Conservation (phyloP, 2,888 invertebrate species). For the Hyalella azteca region DNA sequence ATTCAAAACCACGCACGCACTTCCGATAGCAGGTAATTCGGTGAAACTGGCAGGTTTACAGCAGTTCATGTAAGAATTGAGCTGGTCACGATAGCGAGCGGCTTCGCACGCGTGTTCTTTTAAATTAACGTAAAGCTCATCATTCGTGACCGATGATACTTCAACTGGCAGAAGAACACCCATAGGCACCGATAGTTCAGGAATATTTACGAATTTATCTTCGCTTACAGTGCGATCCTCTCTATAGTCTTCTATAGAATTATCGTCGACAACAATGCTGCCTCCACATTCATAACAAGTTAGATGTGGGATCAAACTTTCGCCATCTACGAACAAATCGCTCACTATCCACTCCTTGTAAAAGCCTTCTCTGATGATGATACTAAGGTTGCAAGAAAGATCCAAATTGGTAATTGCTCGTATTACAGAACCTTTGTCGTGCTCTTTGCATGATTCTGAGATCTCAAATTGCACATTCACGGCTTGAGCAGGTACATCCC, state of each 20-base stretch:
- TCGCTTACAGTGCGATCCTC: neutral
- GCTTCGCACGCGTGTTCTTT: neutral
- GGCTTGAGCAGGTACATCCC: conserved; percentile 17
- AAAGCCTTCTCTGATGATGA: neutral
- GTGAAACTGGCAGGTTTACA: neutral
- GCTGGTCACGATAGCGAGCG: neutral
- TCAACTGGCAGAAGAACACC: neutral
- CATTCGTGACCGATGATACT: neutral
- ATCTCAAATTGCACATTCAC: neutral
- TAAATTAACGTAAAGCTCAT: neutral
- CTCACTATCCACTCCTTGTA: neutral
- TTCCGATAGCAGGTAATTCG: neutral
- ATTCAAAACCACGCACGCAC: neutral
- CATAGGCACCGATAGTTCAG: neutral
- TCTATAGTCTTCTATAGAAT: neutral
- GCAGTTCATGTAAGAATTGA: neutral
- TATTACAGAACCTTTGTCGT: neutral
- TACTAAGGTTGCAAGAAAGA: neutral
- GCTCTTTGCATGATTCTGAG: neutral
- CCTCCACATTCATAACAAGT: neutral
- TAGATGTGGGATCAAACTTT: neutral
- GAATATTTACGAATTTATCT: neutral
- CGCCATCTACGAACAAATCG: neutral
- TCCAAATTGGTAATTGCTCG: neutral
- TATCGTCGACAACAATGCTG: neutral